phyloP scores from a whole-genome alignment of 2,113 vertebrate species.

The Salvelinus alpinus region DNA sequence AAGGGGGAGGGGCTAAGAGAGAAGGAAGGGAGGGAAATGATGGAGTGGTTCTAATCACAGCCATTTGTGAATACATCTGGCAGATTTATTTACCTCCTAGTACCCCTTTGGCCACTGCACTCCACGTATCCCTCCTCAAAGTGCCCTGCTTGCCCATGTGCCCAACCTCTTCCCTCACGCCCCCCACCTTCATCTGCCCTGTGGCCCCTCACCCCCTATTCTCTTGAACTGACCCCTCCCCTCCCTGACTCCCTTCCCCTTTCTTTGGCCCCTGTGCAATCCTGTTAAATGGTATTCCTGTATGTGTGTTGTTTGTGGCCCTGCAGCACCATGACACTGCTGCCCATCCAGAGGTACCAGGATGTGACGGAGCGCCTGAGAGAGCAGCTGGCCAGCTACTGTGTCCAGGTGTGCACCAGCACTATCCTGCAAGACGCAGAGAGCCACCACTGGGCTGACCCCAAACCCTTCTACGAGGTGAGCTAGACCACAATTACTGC shows the following conservation, averaged over 20 bases:
- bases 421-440: conserved; percentile 93
- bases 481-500: too few species aligned
- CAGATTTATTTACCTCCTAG: conserved; percentile 61
- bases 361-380: conserved; percentile 80
- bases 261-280: too few species aligned
- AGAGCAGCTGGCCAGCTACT: conserved; percentile 87
- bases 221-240: too few species aligned
- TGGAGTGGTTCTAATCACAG: conserved; percentile 82
- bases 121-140: too few species aligned
- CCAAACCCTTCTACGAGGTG: conserved; percentile 95
- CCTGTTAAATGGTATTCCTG: too few species aligned
- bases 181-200: too few species aligned
- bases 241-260: too few species aligned
- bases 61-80: conserved; percentile 69
- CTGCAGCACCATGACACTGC: conserved; percentile 82
- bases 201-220: conserved; percentile 1
- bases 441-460: conserved; percentile 92
- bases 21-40: conserved; percentile 44
- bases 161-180: too few species aligned
- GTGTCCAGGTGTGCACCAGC: conserved; percentile 84
- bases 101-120: conserved; percentile 56
- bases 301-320: conserved; percentile 64
- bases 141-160: too few species aligned
- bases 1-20: conserved; percentile 2
- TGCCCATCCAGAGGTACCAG: conserved; percentile 85